Evolutionary conservation across 2,113 vertebrate genomes (phyloP), one percentile per base, ranked within the genome.

Genomic region (Tupaia tana): DNA sequence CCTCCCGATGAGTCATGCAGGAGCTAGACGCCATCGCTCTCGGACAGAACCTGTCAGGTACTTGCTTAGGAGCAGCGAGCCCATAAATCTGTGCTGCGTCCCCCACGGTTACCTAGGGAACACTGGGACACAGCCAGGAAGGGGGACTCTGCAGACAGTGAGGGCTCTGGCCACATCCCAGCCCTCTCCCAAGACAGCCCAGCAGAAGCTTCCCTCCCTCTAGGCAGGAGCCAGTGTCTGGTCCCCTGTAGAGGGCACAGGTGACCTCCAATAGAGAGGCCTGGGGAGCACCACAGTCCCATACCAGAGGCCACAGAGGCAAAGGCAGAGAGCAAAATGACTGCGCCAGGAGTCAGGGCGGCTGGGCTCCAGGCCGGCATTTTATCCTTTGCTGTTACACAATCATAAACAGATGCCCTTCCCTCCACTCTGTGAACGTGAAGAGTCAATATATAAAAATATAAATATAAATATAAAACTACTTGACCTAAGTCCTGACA

Each of bases 51-150:
- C 63, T 54, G 66, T 94, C 93, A 96, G 93, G 96, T 97, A 94
- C 90, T 83, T 81, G 59, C 91, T 93, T 27, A 34, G 75, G 80
- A 95, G 56, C 86, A 34, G 96, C 52, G 1, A 86, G 67, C 69
- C 64, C 93, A 96, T 97, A 93, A 97, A 97, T 98, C 97, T 96
- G 73, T 27, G 81, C 84, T 14, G 22, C 11, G 0, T 95, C 94
- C 74, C 90, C 91, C 4, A 9, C 9, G 16, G 96, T 97, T 97
- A 93, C 96, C 96, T 96, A 96, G 97, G 97, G 96, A 97, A 96
- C 96, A 24, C 95, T 92, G 91, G 93, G 88, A 13, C 93, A 67
- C 56, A 81, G 95, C 85, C 93, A 94, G 78, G 34, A 89, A 78
- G 75, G 29, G 79, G 94, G 70, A 58, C 16, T 69, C 66, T 87